phyloP scores from a whole-genome alignment of 2,888 invertebrate genomes.

The Agrochola lota region DNA sequence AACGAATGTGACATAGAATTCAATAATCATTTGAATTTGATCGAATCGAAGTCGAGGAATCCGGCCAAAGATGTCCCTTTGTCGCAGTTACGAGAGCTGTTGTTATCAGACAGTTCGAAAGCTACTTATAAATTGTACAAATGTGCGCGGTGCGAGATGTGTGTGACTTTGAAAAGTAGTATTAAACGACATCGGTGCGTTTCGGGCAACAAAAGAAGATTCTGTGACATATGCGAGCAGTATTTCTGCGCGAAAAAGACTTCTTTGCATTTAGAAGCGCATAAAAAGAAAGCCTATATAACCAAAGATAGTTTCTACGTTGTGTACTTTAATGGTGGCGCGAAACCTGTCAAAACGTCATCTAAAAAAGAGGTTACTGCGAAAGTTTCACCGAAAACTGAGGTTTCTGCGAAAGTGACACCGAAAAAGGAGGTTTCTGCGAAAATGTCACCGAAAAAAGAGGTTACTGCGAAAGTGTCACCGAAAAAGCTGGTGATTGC shows the following conservation, averaged over 20 bases:
- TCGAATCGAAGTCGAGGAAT: conserved; percentile 15
- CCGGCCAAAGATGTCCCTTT: not conserved
- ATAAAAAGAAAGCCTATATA: conserved; percentile 49
- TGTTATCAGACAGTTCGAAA: not conserved
- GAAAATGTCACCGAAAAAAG: conserved; percentile 4
- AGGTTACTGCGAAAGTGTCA: not conserved
- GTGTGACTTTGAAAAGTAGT: conserved; percentile 35
- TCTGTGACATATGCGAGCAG: conserved; percentile 57
- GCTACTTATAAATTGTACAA: conserved; percentile 35
- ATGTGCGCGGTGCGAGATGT: conserved; percentile 39
- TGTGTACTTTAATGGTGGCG: conserved; percentile 59
- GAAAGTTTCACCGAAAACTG: conserved; percentile 5
- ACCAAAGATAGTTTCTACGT: conserved; percentile 51
- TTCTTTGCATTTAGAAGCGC: conserved; percentile 58
- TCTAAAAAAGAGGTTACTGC: not conserved
- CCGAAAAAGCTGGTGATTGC: conserved; percentile 21
- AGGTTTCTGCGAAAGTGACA: not conserved
- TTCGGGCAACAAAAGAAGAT: fast-evolving
- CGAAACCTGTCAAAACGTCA: conserved; percentile 5
- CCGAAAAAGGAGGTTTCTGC: not conserved
- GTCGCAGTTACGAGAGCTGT: not conserved
- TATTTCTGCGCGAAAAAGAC: conserved; percentile 10
- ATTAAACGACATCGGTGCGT: conserved; percentile 34
- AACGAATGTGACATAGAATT: conserved; percentile 50
- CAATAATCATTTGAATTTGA: conserved; percentile 43